These are phyloP conservation scores for Sarcophilus harrisii DNA, from an alignment of 2,797 vertebrate species.

Conservation along the genomic window DNA sequence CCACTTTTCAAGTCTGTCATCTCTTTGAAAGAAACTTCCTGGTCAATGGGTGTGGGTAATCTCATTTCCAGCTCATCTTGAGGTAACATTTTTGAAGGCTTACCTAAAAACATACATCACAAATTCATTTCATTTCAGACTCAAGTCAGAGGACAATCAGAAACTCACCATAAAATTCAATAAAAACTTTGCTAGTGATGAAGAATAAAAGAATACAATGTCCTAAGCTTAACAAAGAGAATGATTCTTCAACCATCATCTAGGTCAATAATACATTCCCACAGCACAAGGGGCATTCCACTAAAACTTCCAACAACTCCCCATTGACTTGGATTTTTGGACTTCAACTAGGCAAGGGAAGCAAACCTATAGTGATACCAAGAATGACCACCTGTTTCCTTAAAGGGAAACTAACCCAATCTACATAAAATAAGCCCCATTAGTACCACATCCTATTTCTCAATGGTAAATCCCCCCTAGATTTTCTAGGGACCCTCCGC, in stretches of 20 bases:
- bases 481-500: not conserved
- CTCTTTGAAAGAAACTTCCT: not conserved
- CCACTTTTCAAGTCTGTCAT: not conserved
- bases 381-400: not conserved
- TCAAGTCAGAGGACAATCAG: not conserved
- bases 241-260: too few relatives aligned
- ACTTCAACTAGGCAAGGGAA: too few relatives aligned
- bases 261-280: too few relatives aligned
- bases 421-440: not conserved
- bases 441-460: not conserved
- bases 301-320: too few relatives aligned
- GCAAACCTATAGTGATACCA: not conserved
- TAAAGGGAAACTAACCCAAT: not conserved
- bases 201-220: not conserved
- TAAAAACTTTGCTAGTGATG: not conserved
- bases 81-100: not conserved
- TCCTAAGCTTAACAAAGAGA: too few relatives aligned
- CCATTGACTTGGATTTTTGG: too few relatives aligned
- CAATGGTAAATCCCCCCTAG: not conserved
- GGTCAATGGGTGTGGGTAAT: not conserved
- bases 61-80: not conserved
- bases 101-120: not conserved
- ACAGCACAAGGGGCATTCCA: too few relatives aligned
- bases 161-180: not conserved
- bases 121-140: not conserved